These are phyloP conservation scores for Puma concolor DNA, from an alignment of 2,113 vertebrate species.

Conservation along the genomic window DNA sequence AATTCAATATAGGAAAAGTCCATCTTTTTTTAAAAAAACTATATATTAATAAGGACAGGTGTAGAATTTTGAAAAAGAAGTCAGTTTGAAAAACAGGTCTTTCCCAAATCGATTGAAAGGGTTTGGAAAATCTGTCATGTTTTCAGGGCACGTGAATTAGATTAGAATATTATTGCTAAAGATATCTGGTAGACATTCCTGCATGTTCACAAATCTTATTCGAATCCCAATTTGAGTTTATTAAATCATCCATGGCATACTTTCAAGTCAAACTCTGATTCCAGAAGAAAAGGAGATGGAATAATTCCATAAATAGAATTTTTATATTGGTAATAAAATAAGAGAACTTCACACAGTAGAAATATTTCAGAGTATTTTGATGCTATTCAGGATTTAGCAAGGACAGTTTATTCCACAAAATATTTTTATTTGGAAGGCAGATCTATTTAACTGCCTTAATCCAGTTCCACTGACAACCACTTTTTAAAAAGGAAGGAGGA, in stretches of 20 bases:
- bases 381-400: neutral
- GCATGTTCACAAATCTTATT: neutral
- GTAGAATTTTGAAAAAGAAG: neutral
- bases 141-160: neutral
- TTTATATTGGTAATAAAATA: neutral
- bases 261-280: neutral
- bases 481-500: neutral
- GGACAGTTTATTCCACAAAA: neutral
- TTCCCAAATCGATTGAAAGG: neutral
- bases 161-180: neutral
- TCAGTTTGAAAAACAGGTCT: neutral
- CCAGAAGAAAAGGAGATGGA: neutral
- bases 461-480: neutral
- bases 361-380: neutral
- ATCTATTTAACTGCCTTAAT: neutral
- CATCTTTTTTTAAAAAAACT: neutral
- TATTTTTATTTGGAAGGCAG: neutral
- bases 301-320: neutral
- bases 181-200: neutral
- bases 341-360: neutral
- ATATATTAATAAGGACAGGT: neutral
- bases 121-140: neutral
- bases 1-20: neutral
- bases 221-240: neutral
- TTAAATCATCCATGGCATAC: neutral